phyloP scores from a whole-genome alignment of 23 tunicate genomes.

The Clavelina lepadiformis region DNA sequence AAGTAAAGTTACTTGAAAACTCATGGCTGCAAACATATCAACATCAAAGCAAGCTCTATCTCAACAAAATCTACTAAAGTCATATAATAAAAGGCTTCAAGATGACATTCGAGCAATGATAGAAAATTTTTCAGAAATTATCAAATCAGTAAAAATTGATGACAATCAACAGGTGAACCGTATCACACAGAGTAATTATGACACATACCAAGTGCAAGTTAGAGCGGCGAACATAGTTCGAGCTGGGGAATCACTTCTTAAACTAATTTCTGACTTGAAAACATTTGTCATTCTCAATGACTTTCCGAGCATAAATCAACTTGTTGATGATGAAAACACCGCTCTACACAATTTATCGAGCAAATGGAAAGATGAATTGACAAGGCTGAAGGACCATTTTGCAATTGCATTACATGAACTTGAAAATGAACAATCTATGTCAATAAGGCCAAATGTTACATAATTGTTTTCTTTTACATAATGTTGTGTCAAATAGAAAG shows the following conservation, averaged over 20 bases:
- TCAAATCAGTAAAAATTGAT: slow-evolving; percentile 72
- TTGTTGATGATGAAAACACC: slow-evolving; percentile 55
- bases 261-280: slow-evolving; percentile 70
- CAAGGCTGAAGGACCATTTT: slow-evolving; percentile 57
- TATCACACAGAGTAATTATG: slow-evolving; percentile 54
- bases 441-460: neutral
- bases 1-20: no score
- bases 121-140: slow-evolving; percentile 61
- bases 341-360: slow-evolving; percentile 6
- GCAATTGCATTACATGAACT: slow-evolving; percentile 48
- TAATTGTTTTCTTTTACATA: no score
- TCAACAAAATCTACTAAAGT: slow-evolving; percentile 49
- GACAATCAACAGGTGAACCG: slow-evolving; percentile 47
- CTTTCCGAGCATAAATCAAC: slow-evolving; percentile 80
- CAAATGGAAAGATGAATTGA: slow-evolving; percentile 21
- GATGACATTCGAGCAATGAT: slow-evolving; percentile 61
- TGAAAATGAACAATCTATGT: slow-evolving; percentile 51
- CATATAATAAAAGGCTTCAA: slow-evolving; percentile 58
- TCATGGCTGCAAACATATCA: no score
- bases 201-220: slow-evolving; percentile 79
- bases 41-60: no score
- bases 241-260: slow-evolving; percentile 81
- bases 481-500: no score
- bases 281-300: slow-evolving; percentile 85
- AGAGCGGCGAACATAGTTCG: slow-evolving; percentile 85